Base-by-base conservation (phyloP, 2,888 invertebrate species). In the Notocelia uddmanniana region DNA sequence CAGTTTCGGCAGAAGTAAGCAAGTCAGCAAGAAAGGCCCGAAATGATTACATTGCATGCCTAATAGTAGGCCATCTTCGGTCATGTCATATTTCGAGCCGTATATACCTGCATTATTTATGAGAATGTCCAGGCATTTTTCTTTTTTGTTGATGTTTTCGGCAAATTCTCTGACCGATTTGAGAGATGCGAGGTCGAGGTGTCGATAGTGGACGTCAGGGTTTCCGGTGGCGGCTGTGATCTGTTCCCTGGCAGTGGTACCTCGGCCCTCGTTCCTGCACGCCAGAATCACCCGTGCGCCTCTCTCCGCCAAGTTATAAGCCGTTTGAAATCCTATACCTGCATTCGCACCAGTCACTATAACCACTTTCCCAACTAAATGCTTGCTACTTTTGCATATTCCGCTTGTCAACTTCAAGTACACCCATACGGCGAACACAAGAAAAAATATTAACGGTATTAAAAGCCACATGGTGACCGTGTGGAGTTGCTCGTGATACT, bases 201-300 rank as follows among this genome's bases (percentile, higher is more conserved):
- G 77, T 79, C 86, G 88, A 77, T 79, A 77, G 79, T 86, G 87
- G 11, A 78, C 74, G 45, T 77, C 74, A 3, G 50, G 41, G 60
- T 77, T 77, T 5, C 71, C 69, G 10, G 77, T 77, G 23, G 60
- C 74, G 11, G 63, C 31, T 1, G 71, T 48, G n/a, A 77, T 76
- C 34, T 37, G 59, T 26, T 74, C 66, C 8, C 57, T 50, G 3
- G 94, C 94, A 78, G 93, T 89, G 77, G 94, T 94, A 1, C 96
- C 97, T 23, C 94, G 94, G 66, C 95, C 95, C 74, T 96, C 84
- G 82, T 97, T 96, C 76, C 97, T 94, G 85, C 97, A 97, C 0
- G 97, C 98, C 94, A 98, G 93, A 66, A 98, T 96, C 10, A 98
- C 94, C 73, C 95, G 94, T 0, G 97, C 97, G 31, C 97, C 97